Evolutionary conservation across 2,797 vertebrate species (phyloP).

Genomic region (Sebastes cheni): DNA sequence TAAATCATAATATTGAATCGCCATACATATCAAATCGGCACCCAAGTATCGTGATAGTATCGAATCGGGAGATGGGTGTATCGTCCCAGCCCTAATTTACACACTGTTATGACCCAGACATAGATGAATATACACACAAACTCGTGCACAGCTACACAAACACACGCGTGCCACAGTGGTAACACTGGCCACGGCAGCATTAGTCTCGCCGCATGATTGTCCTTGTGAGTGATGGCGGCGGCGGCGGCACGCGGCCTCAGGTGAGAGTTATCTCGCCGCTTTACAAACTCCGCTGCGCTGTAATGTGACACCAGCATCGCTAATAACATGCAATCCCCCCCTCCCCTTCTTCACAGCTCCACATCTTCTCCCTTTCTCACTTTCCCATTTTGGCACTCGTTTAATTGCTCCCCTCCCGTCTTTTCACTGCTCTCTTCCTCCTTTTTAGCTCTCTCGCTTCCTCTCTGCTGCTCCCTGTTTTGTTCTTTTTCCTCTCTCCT

Average conservation of each 20-base stretch:
- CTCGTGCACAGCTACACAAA: background rate
- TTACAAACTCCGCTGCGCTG: constrained; percentile 59
- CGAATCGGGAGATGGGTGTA: too few relatives aligned
- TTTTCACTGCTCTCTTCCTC: constrained; percentile 10
- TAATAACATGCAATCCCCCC: constrained; percentile 54
- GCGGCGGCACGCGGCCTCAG: constrained; percentile 41
- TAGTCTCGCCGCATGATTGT: constrained; percentile 55
- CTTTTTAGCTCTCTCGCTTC: constrained; percentile 6
- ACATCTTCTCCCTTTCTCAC: constrained; percentile 17
- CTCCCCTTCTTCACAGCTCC: constrained; percentile 1
- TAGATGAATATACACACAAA: background rate
- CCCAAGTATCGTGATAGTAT: too few relatives aligned
- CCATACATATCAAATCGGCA: too few relatives aligned
- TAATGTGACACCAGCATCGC: constrained; percentile 65
- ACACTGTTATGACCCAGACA: background rate
- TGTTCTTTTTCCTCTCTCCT: constrained; percentile 19
- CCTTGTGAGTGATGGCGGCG: constrained; percentile 63
- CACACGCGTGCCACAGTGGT: constrained; percentile 2
- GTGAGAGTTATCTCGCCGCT: constrained; percentile 69
- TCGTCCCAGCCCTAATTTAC: too few relatives aligned
- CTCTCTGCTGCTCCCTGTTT: constrained; percentile 36
- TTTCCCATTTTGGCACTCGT: constrained; percentile 15
- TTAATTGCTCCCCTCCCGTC: constrained; percentile 51
- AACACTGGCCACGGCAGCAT: constrained; percentile 26
- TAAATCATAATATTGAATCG: too few relatives aligned